phyloP scores from a whole-genome alignment of 1,140 invertebrate genomes.

The Chelonus insularis region DNA sequence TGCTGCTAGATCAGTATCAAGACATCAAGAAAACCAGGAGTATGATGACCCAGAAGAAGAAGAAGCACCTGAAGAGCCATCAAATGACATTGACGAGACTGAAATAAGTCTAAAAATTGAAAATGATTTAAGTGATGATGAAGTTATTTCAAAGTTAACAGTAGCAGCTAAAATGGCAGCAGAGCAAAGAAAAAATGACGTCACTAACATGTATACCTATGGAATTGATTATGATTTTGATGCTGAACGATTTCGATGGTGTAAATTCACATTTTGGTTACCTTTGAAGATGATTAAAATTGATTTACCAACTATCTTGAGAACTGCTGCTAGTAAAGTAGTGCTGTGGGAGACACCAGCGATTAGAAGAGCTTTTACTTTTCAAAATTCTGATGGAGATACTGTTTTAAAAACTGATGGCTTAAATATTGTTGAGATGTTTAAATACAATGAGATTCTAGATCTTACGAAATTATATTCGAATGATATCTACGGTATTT shows the following conservation, averaged over 20 bases:
- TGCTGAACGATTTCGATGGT: conserved; percentile 71
- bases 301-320: conserved; percentile 80
- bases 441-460: conserved; percentile 77
- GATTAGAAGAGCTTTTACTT: conserved; percentile 83
- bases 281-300: conserved; percentile 68
- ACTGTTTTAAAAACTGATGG: conserved; percentile 89
- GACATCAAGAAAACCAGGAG: conserved; percentile 70
- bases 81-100: conserved; percentile 45
- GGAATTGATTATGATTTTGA: conserved; percentile 79
- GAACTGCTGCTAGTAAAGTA: conserved; percentile 71
- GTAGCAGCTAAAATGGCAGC: conserved; percentile 47
- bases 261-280: conserved; percentile 70
- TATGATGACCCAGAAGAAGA: conserved; percentile 81
- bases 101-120: conserved; percentile 59
- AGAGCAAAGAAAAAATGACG: conserved; percentile 43
- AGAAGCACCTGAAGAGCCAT: conserved; percentile 56
- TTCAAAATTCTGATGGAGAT: conserved; percentile 63
- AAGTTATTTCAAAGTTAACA: neutral
- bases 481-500: conserved; percentile 93
- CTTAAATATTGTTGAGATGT: conserved; percentile 90
- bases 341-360: conserved; percentile 79
- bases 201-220: conserved; percentile 52
- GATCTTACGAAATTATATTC: conserved; percentile 86
- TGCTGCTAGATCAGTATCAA: conserved; percentile 60
- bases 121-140: conserved; percentile 51